Evolutionary conservation across 2,113 vertebrate genomes (phyloP).

Genomic region (Bujurquina vittata): DNA sequence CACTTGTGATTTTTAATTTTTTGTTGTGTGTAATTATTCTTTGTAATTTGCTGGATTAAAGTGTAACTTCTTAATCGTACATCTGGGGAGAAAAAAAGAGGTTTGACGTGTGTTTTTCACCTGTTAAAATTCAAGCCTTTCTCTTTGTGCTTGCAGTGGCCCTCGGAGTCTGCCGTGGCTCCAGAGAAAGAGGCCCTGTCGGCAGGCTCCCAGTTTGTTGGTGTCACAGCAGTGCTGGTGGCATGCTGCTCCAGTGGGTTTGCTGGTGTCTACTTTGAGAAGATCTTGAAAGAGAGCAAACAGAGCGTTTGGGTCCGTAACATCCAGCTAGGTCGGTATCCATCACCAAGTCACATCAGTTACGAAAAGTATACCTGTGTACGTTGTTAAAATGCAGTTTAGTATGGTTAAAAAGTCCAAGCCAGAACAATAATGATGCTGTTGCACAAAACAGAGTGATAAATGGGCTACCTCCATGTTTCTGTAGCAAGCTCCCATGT

Average conservation of each 20-base stretch:
- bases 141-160: slow-evolving; percentile 84
- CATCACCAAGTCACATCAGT: background rate
- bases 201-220: slow-evolving; percentile 89
- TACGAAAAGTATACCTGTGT: background rate
- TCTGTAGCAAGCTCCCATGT: background rate
- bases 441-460: slow-evolving; percentile 4
- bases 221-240: slow-evolving; percentile 90
- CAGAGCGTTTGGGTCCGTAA: slow-evolving; percentile 98
- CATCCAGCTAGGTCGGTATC: slow-evolving; percentile 91
- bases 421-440: background rate
- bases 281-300: slow-evolving; percentile 97
- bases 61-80: background rate
- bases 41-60: background rate
- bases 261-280: slow-evolving; percentile 98
- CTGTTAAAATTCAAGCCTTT: background rate
- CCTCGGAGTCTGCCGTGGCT: slow-evolving; percentile 82
- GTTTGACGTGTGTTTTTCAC: background rate
- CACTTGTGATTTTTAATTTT: background rate
- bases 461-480: background rate
- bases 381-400: background rate
- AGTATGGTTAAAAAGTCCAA: background rate
- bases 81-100: background rate
- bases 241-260: slow-evolving; percentile 98
- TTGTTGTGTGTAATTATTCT: background rate
- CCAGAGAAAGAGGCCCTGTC: slow-evolving; percentile 82